Evolutionary conservation across 2,113 vertebrate genomes (phyloP).

Genomic region (Amphiprion ocellaris): DNA sequence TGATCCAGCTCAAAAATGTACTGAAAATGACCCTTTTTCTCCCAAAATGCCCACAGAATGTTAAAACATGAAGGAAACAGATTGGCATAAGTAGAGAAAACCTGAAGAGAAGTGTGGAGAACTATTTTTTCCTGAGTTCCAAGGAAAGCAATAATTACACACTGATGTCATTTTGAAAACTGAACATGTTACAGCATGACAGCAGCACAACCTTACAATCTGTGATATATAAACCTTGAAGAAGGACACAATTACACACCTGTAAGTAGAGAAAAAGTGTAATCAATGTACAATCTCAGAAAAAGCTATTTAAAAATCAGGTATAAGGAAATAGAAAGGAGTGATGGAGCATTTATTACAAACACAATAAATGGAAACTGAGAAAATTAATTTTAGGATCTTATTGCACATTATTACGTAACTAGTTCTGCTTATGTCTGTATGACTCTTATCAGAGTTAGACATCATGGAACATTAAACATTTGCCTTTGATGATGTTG

Average conservation of each 20-base stretch:
- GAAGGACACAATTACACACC: too few relatives aligned
- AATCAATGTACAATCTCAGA: background rate
- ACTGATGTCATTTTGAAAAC: background rate
- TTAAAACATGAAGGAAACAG: slow-evolving; percentile 16
- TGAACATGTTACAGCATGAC: background rate
- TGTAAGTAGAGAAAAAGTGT: too few relatives aligned
- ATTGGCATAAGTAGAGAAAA: background rate
- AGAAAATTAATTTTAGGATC: too few relatives aligned
- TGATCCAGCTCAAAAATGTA: slow-evolving; percentile 5
- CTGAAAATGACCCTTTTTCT: slow-evolving; percentile 33
- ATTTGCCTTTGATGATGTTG: too few relatives aligned
- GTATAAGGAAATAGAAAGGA: background rate
- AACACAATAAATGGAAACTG: background rate
- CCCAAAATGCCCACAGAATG: background rate
- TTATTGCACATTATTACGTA: background rate
- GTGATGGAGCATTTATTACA: background rate
- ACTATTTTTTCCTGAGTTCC: background rate
- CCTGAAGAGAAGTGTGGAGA: background rate
- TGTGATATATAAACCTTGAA: too few relatives aligned
- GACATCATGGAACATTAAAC: too few relatives aligned
- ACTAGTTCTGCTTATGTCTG: too few relatives aligned
- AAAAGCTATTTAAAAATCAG: background rate
- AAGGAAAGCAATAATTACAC: background rate
- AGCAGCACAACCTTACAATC: too few relatives aligned
- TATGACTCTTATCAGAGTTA: too few relatives aligned